phyloP scores from a whole-genome alignment of 2,113 vertebrate genomes.

The Miniopterus natalensis region DNA sequence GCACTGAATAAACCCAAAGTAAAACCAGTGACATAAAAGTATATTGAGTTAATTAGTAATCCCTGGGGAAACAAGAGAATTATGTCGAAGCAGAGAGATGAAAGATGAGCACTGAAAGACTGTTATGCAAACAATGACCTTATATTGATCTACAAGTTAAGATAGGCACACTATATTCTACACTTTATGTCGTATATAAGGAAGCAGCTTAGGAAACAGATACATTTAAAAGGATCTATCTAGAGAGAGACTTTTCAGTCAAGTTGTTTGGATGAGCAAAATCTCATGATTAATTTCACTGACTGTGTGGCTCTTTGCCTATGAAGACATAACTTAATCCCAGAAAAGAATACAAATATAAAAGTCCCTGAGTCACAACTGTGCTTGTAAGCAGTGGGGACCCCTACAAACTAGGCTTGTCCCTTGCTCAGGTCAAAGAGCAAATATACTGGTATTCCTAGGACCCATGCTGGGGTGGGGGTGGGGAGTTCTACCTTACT shows the following conservation, averaged over 20 bases:
- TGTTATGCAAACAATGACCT: slow-evolving; percentile 38
- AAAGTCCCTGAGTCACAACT: not conserved
- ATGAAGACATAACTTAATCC: not conserved
- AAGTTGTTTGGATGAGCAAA: not conserved
- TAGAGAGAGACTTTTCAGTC: not conserved
- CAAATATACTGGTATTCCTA: not conserved
- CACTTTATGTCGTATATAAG: not conserved
- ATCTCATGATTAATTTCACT: slow-evolving; percentile 5
- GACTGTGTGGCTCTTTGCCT: not conserved
- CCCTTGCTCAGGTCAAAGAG: not conserved
- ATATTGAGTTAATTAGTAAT: not conserved
- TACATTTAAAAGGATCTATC: not conserved
- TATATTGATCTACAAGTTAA: not conserved
- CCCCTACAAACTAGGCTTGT: not conserved
- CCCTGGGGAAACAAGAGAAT: not conserved
- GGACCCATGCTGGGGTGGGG: rapidly evolving
- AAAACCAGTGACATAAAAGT: not conserved
- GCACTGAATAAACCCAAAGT: not conserved
- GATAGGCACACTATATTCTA: not conserved
- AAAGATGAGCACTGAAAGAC: not conserved
- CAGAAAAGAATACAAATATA: not conserved
- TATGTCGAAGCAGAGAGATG: not conserved
- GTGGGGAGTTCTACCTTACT: rapidly evolving
- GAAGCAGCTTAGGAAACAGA: not conserved
- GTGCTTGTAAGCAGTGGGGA: not conserved